Base-by-base conservation (phyloP, 1,140 invertebrate species). In the Brachionus manjavacas region DNA sequence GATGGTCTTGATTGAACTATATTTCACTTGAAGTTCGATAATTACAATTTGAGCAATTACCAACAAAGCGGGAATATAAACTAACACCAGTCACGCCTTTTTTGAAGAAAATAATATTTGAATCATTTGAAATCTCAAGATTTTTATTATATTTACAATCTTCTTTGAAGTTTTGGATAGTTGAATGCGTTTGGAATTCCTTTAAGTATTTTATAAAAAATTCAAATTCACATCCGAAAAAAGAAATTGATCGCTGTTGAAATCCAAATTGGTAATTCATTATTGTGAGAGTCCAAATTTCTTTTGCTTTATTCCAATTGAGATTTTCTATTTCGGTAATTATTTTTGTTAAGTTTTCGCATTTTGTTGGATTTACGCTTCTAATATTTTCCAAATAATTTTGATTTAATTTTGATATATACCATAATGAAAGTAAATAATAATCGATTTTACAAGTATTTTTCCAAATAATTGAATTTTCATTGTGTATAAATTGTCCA, bases 371-470 rank as follows among this genome's bases (percentile, higher is more conserved):
- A 72, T 8, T 72, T 72, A 72, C 14, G 28, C 28, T 39, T 39
- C n/a, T 39, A 0, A 72, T 39, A 72, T 72, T 72, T 6, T 72
- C 28, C 35, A 72, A 72, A 72, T 72, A 72, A 39, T 72, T 72
- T n/a, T 20, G 14, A 39, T 72, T 41, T 41, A 72, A n/a, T 72
- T 72, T 72, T 72, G 28, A 39, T 72, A 72, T 16, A 72, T 39
- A 72, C 68, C 35, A 72, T n/a, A 72, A 39, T 39, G 68, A 35
- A 41, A 72, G 35, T 39, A 72, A 39, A 72, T 41, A 72, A n/a
- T 72, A 72, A 72, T 72, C 68, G 68, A 72, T 72, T 14, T 35
- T 72, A 39, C 28, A 41, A 72, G 68, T 72, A 72, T 72, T 72
- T 72, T 35, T 72, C 4, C 41, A 35, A 39, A 39, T 31, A 39